A percentile compares a stretch with the other conserved stretches of the same genome.
phyloP scores from a whole-genome alignment of 2,888 invertebrate genomes.

The Tenthredo scrophulariae region DNA sequence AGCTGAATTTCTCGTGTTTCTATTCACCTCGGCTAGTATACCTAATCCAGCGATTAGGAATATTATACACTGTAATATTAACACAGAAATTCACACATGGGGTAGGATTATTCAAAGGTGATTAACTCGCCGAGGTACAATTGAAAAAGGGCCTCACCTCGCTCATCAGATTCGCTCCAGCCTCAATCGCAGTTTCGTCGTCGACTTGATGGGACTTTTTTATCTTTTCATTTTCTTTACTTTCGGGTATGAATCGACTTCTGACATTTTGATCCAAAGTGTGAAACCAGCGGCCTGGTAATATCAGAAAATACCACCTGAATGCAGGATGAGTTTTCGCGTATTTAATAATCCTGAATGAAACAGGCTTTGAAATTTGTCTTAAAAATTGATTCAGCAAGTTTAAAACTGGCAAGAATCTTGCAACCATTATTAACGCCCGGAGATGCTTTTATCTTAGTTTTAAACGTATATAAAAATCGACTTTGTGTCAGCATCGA shows the following conservation, averaged over 20 bases:
- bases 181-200: constrained; percentile 58
- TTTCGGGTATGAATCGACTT: neutral
- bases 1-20: constrained; percentile 57
- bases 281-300: constrained; percentile 60
- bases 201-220: neutral
- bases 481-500: neutral
- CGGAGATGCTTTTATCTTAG: neutral
- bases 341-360: constrained; percentile 62
- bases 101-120: neutral
- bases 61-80: constrained; percentile 59
- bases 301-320: constrained; percentile 61
- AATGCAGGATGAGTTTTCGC: constrained; percentile 61
- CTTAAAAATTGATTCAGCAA: constrained; percentile 39
- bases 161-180: constrained; percentile 64
- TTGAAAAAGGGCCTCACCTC: constrained; percentile 59
- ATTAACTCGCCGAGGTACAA: neutral
- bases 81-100: neutral
- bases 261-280: constrained; percentile 18
- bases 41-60: constrained; percentile 60
- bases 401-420: constrained; percentile 20
- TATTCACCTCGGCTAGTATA: constrained; percentile 60
- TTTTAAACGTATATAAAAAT: neutral
- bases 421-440: neutral
- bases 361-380: constrained; percentile 65
- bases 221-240: neutral